phyloP scores from a whole-genome alignment of 2,888 invertebrate genomes.

The Lycophotia porphyrea region DNA sequence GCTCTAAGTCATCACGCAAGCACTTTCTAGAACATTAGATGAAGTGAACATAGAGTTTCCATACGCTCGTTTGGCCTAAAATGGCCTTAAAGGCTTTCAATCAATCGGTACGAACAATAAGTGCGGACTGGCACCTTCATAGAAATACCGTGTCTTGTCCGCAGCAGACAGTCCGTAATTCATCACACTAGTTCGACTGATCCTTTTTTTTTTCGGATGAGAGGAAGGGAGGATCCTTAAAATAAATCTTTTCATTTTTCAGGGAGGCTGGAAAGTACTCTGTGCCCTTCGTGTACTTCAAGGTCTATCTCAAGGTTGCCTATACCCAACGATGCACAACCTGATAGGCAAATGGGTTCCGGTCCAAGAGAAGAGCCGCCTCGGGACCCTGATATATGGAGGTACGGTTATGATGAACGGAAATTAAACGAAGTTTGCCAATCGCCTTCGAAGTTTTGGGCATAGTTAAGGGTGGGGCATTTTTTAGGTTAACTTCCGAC shows the following conservation, averaged over 20 bases:
- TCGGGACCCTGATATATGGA: constrained; percentile 47
- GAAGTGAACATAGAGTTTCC: too few species aligned
- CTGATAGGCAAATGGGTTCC: constrained; percentile 93
- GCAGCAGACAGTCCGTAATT: neutral
- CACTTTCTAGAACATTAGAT: too few species aligned
- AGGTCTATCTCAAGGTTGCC: constrained; percentile 93
- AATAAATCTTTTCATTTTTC: constrained; percentile 59
- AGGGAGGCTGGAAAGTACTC: constrained; percentile 91
- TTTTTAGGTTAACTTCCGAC: neutral
- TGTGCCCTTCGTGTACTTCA: constrained; percentile 93
- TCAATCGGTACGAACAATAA: neutral
- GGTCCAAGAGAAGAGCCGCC: constrained; percentile 85
- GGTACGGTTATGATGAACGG: constrained; percentile 49
- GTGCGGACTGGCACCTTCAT: neutral
- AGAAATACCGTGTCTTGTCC: neutral
- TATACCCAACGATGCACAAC: constrained; percentile 92
- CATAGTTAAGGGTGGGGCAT: neutral
- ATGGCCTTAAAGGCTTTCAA: neutral
- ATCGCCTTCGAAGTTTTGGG: neutral
- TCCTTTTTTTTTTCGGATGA: too few species aligned
- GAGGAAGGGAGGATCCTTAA: too few species aligned
- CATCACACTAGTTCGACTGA: neutral
- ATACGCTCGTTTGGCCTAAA: neutral
- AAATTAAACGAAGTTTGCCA: constrained; percentile 33
- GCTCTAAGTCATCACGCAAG: too few species aligned